Conservation (phyloP, 2,888 invertebrate species). For the Chouioia cunea region DNA sequence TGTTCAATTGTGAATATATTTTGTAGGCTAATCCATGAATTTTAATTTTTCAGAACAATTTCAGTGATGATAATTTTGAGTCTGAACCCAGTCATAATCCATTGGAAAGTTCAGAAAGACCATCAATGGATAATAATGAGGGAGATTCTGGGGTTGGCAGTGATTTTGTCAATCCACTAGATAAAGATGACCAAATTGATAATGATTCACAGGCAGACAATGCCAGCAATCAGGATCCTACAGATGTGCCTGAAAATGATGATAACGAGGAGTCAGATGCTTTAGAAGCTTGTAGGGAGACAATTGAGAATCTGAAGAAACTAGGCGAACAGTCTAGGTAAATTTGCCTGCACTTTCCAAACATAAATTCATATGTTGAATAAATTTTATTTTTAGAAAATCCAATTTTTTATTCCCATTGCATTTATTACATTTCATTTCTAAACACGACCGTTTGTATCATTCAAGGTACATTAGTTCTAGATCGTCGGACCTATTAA, state of each 20-base stretch:
- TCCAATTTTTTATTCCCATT: conserved; percentile 24
- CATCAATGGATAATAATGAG: conserved; percentile 63
- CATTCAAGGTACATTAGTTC: conserved; percentile 49
- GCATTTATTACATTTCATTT: conserved; percentile 18
- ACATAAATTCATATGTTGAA: conserved; percentile 12
- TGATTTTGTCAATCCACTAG: conserved; percentile 65
- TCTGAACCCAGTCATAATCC: conserved; percentile 58
- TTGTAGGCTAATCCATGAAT: conserved; percentile 5
- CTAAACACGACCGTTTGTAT: conserved; percentile 44
- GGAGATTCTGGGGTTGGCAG: conserved; percentile 67
- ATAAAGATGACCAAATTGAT: conserved; percentile 65
- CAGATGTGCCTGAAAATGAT: conserved; percentile 55
- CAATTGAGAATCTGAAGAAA: conserved; percentile 65
- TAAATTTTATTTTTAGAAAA: neutral
- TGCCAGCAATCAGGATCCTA: conserved; percentile 57
- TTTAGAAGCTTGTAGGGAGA: conserved; percentile 65
- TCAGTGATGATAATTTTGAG: conserved; percentile 56
- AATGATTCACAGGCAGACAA: conserved; percentile 61
- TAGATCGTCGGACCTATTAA: conserved; percentile 46
- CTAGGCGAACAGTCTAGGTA: conserved; percentile 66
- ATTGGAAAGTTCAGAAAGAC: conserved; percentile 60
- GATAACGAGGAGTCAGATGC: conserved; percentile 64
- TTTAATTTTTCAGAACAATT: conserved; percentile 54
- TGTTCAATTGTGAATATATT: neutral
- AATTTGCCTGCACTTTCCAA: conserved; percentile 13